phyloP scores from a whole-genome alignment of 2,113 vertebrate species.

The Mola mola region DNA sequence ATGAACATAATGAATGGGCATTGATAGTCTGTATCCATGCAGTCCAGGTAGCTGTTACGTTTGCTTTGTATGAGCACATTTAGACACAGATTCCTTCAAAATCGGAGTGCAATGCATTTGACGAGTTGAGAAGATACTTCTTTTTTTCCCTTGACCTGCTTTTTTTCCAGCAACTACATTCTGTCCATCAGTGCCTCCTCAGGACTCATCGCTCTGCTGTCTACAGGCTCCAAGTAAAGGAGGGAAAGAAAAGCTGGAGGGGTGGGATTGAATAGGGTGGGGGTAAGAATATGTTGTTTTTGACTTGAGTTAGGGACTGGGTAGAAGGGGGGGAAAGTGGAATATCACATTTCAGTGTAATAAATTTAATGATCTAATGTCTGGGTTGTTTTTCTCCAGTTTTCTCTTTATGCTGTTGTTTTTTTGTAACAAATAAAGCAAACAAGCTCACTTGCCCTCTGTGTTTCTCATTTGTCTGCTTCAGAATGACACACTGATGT shows the following conservation, averaged over 20 bases:
- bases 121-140: background rate
- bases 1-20: no score
- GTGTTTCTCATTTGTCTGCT: background rate
- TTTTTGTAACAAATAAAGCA: slow-evolving; percentile 82
- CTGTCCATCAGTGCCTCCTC: slow-evolving; percentile 96
- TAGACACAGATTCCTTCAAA: no score
- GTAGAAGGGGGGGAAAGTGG: background rate
- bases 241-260: slow-evolving; percentile 1
- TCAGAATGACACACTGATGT: background rate
- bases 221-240: slow-evolving; percentile 94
- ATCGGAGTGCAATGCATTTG: no score
- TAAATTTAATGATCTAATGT: slow-evolving; percentile 78
- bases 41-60: no score
- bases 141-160: slow-evolving; percentile 80
- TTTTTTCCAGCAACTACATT: slow-evolving; percentile 91
- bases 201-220: slow-evolving; percentile 95
- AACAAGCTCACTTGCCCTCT: slow-evolving; percentile 34
- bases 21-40: no score
- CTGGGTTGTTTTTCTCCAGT: slow-evolving; percentile 64
- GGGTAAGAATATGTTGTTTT: slow-evolving; percentile 27
- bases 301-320: slow-evolving; percentile 23
- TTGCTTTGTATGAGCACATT: no score
- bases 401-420: slow-evolving; percentile 49
- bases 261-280: background rate
- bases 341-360: slow-evolving; percentile 75